Evolutionary conservation across 2,113 vertebrate species (phyloP).

Genomic region (Thalassarche chlororhynchos): DNA sequence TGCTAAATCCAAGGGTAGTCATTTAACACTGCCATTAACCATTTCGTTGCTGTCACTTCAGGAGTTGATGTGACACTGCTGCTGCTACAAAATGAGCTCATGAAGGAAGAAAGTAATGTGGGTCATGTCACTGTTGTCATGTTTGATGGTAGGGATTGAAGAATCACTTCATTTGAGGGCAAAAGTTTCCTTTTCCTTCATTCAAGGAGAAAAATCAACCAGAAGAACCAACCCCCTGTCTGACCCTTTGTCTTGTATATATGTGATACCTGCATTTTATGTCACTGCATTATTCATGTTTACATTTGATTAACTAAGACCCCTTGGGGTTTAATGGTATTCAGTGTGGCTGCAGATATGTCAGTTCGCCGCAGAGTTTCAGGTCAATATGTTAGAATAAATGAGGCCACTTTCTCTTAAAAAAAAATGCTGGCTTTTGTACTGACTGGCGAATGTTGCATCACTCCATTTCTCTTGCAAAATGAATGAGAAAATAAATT

Average conservation of each 20-base stretch:
- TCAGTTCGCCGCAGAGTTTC: neutral
- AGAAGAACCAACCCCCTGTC: neutral
- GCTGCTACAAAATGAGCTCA: neutral
- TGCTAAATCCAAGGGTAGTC: neutral
- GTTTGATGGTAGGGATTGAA: neutral
- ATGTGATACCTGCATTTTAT: neutral
- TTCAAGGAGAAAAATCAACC: neutral
- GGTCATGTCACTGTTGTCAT: neutral
- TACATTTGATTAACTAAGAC: neutral
- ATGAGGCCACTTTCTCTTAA: neutral
- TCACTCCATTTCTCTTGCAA: neutral
- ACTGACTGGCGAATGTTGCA: neutral
- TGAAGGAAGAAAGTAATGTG: neutral
- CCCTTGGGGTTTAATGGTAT: neutral
- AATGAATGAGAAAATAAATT: neutral
- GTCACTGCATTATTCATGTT: conserved; percentile 45
- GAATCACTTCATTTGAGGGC: neutral
- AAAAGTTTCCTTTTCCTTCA: neutral
- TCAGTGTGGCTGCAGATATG: neutral
- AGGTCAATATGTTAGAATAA: conserved; percentile 34
- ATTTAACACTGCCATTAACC: neutral
- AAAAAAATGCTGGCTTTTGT: neutral
- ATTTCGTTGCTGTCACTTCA: neutral
- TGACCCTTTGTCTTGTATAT: neutral
- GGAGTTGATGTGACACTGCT: neutral